Base-by-base conservation (phyloP, 2,113 vertebrate species). In the Chlorocebus sabaeus region DNA sequence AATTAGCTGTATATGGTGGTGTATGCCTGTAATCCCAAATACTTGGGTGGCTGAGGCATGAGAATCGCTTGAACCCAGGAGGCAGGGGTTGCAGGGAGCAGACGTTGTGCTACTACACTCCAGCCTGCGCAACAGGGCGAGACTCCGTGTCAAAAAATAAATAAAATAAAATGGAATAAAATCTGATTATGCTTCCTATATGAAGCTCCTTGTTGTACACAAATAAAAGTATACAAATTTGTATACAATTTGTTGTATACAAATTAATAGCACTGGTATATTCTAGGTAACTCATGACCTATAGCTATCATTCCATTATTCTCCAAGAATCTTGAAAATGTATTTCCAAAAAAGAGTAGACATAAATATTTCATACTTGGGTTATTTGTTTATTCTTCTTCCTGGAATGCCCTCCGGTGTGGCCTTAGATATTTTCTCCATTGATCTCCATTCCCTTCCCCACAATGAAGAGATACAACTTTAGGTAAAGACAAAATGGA, bases 241-340 rank as follows among this genome's bases (percentile, higher is more conserved):
- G 52, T 68, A 50, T 81, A 81, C 14, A 89, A 89, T 96, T 55
- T 81, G 57, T 70, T 92, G 52, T 61, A 50, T 81, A 81, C 27
- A 93, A 88, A 97, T 64, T 30, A 64, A 3, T 23, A 95, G 52
- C 76, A 72, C 17, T 67, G 50, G 8, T 32, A 68, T 72, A 68
- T 72, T 88, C 22, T 73, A 79, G 75, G 27, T 32, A 81, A 40
- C 22, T 83, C 50, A 78, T 55, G 30, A 64, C 40, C 32, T 38
- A 90, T n/a, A 93, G 27, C 48, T 72, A 70, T 0, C 4, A 35
- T 75, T 52, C n/a, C 25, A 30, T 79, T 64, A 81, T 48, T 68
- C 72, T 97, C 78, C 76, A 17, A 78, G 38, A 85, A 94, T 57
- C 55, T 52, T 85, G 50, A 86, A 94, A 92, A 64, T 64, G 35